These are phyloP conservation scores for Pristionchus arcanus DNA, from an alignment of 2,888 invertebrate species.

Conservation along the genomic window DNA sequence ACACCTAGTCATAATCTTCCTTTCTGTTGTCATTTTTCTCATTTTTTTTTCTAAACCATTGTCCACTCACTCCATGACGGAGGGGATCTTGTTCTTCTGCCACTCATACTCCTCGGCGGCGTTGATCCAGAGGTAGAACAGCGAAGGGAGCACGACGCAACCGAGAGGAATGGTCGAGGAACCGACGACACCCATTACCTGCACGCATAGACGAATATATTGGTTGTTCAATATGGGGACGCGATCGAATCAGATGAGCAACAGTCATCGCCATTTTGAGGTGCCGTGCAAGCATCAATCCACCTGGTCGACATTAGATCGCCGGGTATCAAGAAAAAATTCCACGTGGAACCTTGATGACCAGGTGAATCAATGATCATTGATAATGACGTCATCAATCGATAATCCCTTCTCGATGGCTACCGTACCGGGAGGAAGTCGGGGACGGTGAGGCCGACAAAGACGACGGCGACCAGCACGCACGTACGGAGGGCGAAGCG, in stretches of 20 bases:
- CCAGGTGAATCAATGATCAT: not conserved
- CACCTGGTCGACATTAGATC: too few species aligned
- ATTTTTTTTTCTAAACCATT: not conserved
- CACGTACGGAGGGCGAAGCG: constrained; percentile 70
- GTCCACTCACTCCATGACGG: constrained; percentile 63
- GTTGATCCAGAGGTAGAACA: constrained; percentile 70
- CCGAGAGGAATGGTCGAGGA: constrained; percentile 72
- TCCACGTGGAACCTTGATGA: too few species aligned
- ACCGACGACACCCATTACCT: constrained; percentile 58
- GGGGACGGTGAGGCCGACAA: constrained; percentile 73
- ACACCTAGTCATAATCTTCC: too few species aligned
- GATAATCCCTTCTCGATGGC: constrained; percentile 3
- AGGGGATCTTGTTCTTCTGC: constrained; percentile 68
- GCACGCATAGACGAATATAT: not conserved
- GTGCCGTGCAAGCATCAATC: not conserved
- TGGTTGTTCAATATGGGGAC: too few species aligned
- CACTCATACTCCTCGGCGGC: constrained; percentile 71
- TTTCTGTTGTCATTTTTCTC: not conserved
- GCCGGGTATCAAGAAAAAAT: too few species aligned
- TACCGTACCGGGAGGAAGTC: constrained; percentile 73
- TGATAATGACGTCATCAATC: constrained; percentile 12
- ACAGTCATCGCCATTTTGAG: not conserved
- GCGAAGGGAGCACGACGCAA: constrained; percentile 72
- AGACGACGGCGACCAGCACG: constrained; percentile 70
- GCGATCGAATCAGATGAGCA: too few species aligned